Base-by-base conservation (phyloP, 1,140 invertebrate species). In the Tribolium castaneum region DNA sequence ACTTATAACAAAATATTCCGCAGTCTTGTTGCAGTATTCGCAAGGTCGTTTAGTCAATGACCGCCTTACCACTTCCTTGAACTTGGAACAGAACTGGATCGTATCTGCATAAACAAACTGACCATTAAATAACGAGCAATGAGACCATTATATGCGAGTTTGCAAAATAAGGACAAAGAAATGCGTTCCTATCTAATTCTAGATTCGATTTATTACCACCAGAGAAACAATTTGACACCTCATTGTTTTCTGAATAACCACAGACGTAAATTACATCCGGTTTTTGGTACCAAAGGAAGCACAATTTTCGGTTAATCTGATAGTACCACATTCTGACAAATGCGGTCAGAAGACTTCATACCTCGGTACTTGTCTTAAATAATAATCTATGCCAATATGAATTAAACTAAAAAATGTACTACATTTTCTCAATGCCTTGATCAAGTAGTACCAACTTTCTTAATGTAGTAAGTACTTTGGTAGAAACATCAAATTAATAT, bases 11-110 rank as follows among this genome's bases (percentile, higher is more conserved):
- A 66, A 66, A 66, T 34, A 35, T 35, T 34, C 59, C 59, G 30
- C 34, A 66, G 34, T 59, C 54, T 16, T 22, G 14, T 59, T 72
- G 52, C 76, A 74, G 66, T 45, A 76, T 70, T 74, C n/a, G 73
- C 80, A 80, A 80, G 80, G 80, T 81, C 80, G 80, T 77, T 81
- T 81, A 79, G 80, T 81, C 80, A 81, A 79, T 73, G 80, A 81
- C 80, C 80, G 80, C 80, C 62, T 78, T 76, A 59, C 70, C 54
- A 81, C 80, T 81, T 81, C 80, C 80, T 80, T 80, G 80, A 80
- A 80, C 80, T 80, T 80, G 80, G 49, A 35, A 72, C 25, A 16
- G 74, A 78, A 78, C 66, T 77, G 71, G 76, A 78, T 75, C 54
- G 49, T 39, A 72, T 73, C 59, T 66, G 59, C 59, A 66, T 74